A percentile compares a stretch with the other conserved stretches of the same genome.
Conservation (phyloP, 1,140 invertebrate species). For the Cataglyphis hispanica region DNA sequence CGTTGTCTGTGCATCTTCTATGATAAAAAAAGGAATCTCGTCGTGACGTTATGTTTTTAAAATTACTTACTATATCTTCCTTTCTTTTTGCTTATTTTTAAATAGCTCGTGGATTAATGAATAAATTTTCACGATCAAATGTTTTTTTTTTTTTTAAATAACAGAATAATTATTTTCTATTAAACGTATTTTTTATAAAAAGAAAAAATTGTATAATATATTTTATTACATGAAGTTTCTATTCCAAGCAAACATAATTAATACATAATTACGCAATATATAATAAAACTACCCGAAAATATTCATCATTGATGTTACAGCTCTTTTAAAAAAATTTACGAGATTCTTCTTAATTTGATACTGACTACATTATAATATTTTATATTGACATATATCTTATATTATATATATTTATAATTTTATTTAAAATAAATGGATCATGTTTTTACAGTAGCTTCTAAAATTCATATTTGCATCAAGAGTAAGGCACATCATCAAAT, state of each 20-base stretch:
- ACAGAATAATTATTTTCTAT: not conserved
- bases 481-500: not conserved
- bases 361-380: not conserved
- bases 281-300: not conserved
- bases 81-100: conserved; percentile 1
- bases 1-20: not conserved
- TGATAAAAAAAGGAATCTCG: not conserved
- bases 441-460: not conserved
- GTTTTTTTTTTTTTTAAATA: not conserved
- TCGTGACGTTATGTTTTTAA: conserved; percentile 38
- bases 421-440: too few species aligned
- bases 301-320: not conserved
- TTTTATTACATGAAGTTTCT: not conserved
- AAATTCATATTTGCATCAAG: not conserved
- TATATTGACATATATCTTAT: not conserved
- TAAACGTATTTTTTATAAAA: not conserved
- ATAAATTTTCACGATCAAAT: not conserved
- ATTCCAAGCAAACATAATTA: not conserved
- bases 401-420: not conserved
- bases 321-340: not conserved
- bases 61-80: conserved; percentile 45
- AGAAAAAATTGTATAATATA: not conserved
- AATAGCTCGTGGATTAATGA: not conserved
- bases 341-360: not conserved
- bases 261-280: not conserved